Conservation (phyloP, 2,888 invertebrate species). For the Nesidiocoris tenuis region DNA sequence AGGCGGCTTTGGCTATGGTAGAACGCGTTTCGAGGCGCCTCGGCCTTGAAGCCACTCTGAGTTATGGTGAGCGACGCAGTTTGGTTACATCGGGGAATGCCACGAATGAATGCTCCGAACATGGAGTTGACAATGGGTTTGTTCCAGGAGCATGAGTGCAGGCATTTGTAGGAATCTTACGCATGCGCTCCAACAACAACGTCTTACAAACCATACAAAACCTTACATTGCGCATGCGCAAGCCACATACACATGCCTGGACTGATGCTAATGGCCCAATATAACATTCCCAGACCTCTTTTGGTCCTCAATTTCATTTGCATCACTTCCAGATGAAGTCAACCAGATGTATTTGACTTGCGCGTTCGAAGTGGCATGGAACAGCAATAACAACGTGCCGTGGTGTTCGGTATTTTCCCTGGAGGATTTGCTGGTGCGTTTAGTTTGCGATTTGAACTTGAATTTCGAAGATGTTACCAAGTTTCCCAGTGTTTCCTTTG, state of each 20-base stretch:
- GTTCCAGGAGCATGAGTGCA: too few relatives aligned
- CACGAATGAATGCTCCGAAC: too few relatives aligned
- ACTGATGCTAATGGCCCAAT: too few relatives aligned
- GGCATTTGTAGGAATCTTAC: too few relatives aligned
- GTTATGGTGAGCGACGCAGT: conserved; percentile 58
- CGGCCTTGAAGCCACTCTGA: conserved; percentile 60
- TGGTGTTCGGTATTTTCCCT: conserved; percentile 76
- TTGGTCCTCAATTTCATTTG: too few relatives aligned
- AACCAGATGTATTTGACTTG: conserved; percentile 71
- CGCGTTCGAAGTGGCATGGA: conserved; percentile 82
- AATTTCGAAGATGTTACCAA: not conserved
- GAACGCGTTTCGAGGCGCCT: conserved; percentile 62
- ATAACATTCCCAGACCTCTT: too few relatives aligned
- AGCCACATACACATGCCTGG: too few relatives aligned
- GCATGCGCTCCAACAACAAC: too few relatives aligned
- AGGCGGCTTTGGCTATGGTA: conserved; percentile 62
- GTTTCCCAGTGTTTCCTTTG: not conserved
- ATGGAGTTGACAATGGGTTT: too few relatives aligned
- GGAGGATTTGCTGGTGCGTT: conserved; percentile 60
- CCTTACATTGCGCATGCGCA: too few relatives aligned
- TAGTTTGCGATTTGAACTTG: not conserved
- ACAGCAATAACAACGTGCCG: conserved; percentile 63
- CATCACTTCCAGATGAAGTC: conserved; percentile 60
- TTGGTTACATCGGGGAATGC: too few relatives aligned
- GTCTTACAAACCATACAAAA: too few relatives aligned